Percentiles rank a stretch among this genome's conserved stretches.
Conservation (phyloP, 2,888 invertebrate genomes). For the Fabriciana adippe region DNA sequence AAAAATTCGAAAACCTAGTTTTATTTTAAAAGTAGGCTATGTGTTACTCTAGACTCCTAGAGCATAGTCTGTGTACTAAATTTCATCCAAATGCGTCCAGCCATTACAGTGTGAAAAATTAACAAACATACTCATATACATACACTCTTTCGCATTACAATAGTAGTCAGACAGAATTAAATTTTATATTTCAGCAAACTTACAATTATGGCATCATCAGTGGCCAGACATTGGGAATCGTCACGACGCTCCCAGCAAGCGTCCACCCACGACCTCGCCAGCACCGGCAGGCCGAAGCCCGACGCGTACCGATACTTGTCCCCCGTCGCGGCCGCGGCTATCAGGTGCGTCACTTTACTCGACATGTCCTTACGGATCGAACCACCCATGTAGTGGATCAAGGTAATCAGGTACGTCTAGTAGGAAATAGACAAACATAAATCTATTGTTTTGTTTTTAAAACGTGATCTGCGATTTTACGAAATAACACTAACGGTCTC, state of each 20-base stretch:
- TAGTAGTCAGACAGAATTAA: background rate
- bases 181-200: slow-evolving; percentile 12
- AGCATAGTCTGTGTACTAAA: too few species aligned
- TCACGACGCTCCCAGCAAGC: slow-evolving; percentile 92
- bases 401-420: slow-evolving; percentile 92
- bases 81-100: too few species aligned
- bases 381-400: slow-evolving; percentile 98
- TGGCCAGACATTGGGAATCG: slow-evolving; percentile 86
- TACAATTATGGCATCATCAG: slow-evolving; percentile 78
- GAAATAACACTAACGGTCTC: too few species aligned
- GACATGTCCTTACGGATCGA: slow-evolving; percentile 96
- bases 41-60: too few species aligned
- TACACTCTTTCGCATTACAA: background rate
- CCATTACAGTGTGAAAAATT: too few species aligned
- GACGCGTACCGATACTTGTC: slow-evolving; percentile 97
- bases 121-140: background rate
- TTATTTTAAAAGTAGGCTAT: too few species aligned
- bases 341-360: slow-evolving; percentile 94
- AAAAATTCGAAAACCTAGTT: too few species aligned
- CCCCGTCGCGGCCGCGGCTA: slow-evolving; percentile 93
- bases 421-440: background rate
- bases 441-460: background rate
- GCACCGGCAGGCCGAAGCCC: slow-evolving; percentile 93
- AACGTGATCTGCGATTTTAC: too few species aligned
- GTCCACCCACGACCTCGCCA: slow-evolving; percentile 94